These are phyloP conservation scores for Syngnathus scovelli DNA, from an alignment of 2,113 vertebrate genomes.

Conservation along the genomic window DNA sequence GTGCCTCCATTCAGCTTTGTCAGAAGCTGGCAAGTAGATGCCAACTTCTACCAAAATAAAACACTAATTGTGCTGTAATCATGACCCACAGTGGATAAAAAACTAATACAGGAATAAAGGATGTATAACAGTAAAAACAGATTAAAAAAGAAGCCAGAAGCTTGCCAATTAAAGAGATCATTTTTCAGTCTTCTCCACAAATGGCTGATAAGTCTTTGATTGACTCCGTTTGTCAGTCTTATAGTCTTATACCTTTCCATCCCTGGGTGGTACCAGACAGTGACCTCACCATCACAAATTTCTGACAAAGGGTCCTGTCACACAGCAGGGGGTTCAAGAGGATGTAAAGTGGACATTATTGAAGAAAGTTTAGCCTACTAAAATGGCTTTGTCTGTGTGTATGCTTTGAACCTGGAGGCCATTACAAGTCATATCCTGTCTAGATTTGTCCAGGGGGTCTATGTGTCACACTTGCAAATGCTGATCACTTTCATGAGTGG, in stretches of 20 bases:
- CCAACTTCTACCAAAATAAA: background rate
- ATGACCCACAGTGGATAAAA: background rate
- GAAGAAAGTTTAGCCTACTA: constrained; percentile 9
- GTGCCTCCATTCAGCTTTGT: background rate
- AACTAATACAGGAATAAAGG: background rate
- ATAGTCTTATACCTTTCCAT: constrained; percentile 36
- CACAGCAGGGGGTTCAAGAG: constrained; percentile 20
- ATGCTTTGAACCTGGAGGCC: constrained; percentile 33
- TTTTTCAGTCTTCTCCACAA: constrained; percentile 50
- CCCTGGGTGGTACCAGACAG: constrained; percentile 39
- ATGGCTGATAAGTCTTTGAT: constrained; percentile 57
- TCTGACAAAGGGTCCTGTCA: constrained; percentile 23
- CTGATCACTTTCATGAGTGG: constrained; percentile 42
- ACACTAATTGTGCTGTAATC: background rate
- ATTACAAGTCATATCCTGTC: constrained; percentile 54
- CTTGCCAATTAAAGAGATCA: constrained; percentile 27
- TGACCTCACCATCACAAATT: constrained; percentile 53
- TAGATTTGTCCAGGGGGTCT: constrained; percentile 42
- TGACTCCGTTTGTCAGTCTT: constrained; percentile 34
- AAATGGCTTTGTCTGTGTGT: constrained; percentile 4
- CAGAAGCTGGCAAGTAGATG: background rate
- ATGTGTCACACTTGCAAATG: constrained; percentile 57
- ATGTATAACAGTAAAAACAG: constrained; percentile 16
- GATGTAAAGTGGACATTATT: constrained; percentile 40
- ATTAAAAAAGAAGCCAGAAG: constrained; percentile 12